Evolutionary conservation across 2,113 vertebrate genomes (phyloP).

Genomic region (Halcyon malimbica): DNA sequence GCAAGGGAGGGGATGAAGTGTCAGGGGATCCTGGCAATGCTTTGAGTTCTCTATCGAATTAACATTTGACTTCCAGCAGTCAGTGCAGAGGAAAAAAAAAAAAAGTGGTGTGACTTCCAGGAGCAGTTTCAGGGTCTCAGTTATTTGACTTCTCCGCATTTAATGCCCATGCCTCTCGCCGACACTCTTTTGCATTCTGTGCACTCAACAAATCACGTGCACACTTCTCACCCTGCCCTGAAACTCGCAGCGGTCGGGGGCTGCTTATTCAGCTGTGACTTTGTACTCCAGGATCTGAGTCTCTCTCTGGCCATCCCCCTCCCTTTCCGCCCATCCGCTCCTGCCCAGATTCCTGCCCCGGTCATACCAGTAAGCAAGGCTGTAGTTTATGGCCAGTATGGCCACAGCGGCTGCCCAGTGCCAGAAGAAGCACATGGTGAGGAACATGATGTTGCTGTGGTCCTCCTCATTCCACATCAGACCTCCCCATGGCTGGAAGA

Average conservation of each 20-base stretch:
- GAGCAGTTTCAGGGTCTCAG: background rate
- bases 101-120: background rate
- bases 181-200: background rate
- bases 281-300: background rate
- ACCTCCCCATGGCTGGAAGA: conserved; percentile 83
- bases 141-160: background rate
- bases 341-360: background rate
- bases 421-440: conserved; percentile 98
- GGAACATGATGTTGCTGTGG: conserved; percentile 89
- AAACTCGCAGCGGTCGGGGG: background rate
- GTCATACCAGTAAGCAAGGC: conserved; percentile 80
- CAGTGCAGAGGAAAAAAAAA: background rate
- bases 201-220: background rate
- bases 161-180: fast-evolving
- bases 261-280: background rate
- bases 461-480: conserved; percentile 76
- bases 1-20: background rate
- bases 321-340: background rate
- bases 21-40: background rate
- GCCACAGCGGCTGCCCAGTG: conserved; percentile 81
- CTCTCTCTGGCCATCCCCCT: background rate
- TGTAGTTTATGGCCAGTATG: conserved; percentile 71
- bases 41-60: background rate
- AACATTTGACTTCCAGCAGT: background rate
- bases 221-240: background rate